phyloP scores from a whole-genome alignment of 2,888 invertebrate genomes.

The Trachelus tabidus region DNA sequence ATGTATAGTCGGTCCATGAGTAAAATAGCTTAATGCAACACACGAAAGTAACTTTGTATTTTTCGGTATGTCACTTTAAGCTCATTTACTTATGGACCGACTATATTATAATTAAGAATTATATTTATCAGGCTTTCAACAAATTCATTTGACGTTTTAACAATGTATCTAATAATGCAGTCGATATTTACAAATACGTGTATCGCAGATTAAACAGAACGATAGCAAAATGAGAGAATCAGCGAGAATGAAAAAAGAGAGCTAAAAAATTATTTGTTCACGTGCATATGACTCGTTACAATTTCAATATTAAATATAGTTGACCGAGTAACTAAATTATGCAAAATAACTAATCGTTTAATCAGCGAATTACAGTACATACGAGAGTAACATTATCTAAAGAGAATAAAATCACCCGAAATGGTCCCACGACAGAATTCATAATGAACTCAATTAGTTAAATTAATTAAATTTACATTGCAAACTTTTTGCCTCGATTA shows the following conservation, averaged over 20 bases:
- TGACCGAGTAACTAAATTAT: background rate
- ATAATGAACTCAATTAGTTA: background rate
- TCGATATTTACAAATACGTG: slow-evolving; percentile 43
- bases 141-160: slow-evolving; percentile 34
- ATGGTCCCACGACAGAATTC: background rate
- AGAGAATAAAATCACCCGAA: background rate
- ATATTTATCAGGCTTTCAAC: slow-evolving; percentile 34
- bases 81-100: too few relatives aligned
- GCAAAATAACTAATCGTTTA: background rate
- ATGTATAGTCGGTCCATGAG: slow-evolving; percentile 40
- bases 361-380: background rate
- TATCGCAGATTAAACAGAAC: background rate
- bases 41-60: too few relatives aligned
- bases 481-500: background rate
- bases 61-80: too few relatives aligned
- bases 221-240: background rate
- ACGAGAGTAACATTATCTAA: background rate
- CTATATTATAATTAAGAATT: slow-evolving; percentile 35
- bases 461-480: background rate
- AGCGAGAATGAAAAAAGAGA: background rate
- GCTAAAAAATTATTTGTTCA: background rate
- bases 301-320: background rate
- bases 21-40: too few relatives aligned
- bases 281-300: background rate
- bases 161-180: slow-evolving; percentile 27